Evolutionary conservation across 2,113 vertebrate genomes (phyloP), one percentile per base, ranked within the genome.

Genomic region (Alligator mississippiensis): DNA sequence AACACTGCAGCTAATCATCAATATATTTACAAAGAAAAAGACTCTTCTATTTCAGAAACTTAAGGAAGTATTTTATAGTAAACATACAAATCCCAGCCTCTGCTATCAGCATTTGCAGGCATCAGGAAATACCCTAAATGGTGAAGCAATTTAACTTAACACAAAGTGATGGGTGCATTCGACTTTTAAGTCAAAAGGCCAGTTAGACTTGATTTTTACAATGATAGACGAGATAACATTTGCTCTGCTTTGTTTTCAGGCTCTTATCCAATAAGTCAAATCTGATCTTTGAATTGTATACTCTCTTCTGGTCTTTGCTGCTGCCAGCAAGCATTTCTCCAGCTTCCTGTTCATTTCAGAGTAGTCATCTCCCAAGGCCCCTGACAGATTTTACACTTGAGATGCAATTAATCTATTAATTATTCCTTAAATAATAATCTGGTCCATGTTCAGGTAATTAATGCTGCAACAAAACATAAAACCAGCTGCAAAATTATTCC

Each of bases 341-440:
- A 93, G 95, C 90, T 98, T 98, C 97, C 97, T 97, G 96, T 87
- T 94, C 93, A 7, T 93, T 96, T 96, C 61, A 93, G 90, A 95
- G 78, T 82, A 94, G 89, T 74, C 93, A 96, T 95, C 93, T 95
- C 88, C 80, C 47, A 86, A 91, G 70, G 82, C 63, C 79, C 34
- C 61, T 62, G 77, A 94, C 68, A 47, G 47, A 47, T 47, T 47
- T 47, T 47, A 47, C 9, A 47, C 47, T 47, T 9, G 7, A 47
- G 47, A 47, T 47, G 47, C 2, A 47, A 47, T 47, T 47, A 47
- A 47, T 8, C 47, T 47, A 47, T 9, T 47, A 47, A 47, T 47
- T 47, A 47, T 9, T 7, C 47, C 47, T 47, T 47, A 47, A 47
- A 47, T 47, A 47, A 47, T 47, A 47, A 47, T 47, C 7, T 47